Base-by-base conservation (phyloP, 2,113 vertebrate genomes). In the Poeciliopsis prolifica region DNA sequence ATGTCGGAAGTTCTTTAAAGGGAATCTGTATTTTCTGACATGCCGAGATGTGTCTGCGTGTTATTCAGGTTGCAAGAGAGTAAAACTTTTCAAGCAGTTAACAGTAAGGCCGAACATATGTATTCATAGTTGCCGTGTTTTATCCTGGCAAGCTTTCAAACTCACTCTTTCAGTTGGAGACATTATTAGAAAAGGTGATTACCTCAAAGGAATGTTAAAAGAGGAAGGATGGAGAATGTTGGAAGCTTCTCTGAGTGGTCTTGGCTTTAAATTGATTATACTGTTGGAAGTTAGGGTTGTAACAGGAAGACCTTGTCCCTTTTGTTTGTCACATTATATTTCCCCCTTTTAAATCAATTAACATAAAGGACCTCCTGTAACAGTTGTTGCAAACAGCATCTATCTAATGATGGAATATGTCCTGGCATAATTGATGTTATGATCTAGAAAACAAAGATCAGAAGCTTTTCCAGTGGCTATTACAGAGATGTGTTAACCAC, bases 301-400 rank as follows among this genome's bases (percentile, higher is more conserved):
- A 65, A 30, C 48, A 54, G 11, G n/a, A 30, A 14, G 31, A 14
- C 72, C 72, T 62, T 31, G 71, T 15, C 40, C 4, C 42, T 14
- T 14, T 42, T 64, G 22, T 48, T 24, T 70, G 44, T 61, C 69
- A 61, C 62, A 62, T 44, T 13, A 33, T 31, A 4, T 65, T 72
- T 33, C 64, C 73, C 66, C 40, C 12, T 61, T 82, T 75, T 29
- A n/a, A 60, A 35, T 71, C 42, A 54, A 17, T 2, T 3, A 31
- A 35, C 35, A 65, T 33, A n/a, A 74, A 54, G 22, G 22, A 28
- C n/a, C 62, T 44, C 37, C 63, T 81, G 61, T 74, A 77, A 74
- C 58, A 70, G 64, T 61, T 61, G 26, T 65, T 42, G 51, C 24
- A 8, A 60, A 74, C 42, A 65, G 29, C 22, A 22, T 69, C 26